Base-by-base conservation (phyloP, 2,888 invertebrate genomes). In the Meliscaeva auricollis region DNA sequence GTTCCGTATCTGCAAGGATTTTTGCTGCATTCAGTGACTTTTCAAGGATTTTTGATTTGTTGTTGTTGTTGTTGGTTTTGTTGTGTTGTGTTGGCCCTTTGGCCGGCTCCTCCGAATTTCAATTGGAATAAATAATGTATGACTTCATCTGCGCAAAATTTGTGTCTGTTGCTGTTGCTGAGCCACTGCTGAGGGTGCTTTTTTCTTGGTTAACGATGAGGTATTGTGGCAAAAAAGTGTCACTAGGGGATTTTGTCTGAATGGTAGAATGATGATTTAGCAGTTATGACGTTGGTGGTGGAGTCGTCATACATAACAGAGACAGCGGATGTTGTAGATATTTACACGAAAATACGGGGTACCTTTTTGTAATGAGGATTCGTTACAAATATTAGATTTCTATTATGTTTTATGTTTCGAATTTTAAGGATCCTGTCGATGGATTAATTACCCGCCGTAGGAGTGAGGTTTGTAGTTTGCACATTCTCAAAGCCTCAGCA, bases 91-190 rank as follows among this genome's bases (percentile, higher is more conserved):
- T 38, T 13, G 52, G 26, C 26, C 26, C 26, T 26, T 44, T 66
- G 64, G 58, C 58, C 38, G 38, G 58, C 58, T 35, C 11, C 30
- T 20, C 13, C n/a, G 64, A 17, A 17, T 48, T 46, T 32, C 1
- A 56, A 35, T 35, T 35, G 32, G 17, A 35, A 30, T 30, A n/a
- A n/a, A n/a, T n/a, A n/a, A 44, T 50, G 54, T 79, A 50, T 80
- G 75, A 84, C 72, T 80, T 84, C 79, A 84, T 84, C 75, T 84
- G 84, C 75, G 79, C 84, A 79, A 79, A 78, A 17, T 74, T 64
- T 26, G 48, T 81, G 78, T 74, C 78, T 78, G 83, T 74, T 83
- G 78, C 78, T 78, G 83, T 70, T 78, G 78, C 50, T 22, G 66
- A 50, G 66, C 50, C 50, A 64, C 9, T 66, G 66, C n/a, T n/a